Percentiles rank a stretch among this genome's conserved stretches.
Conservation (phyloP, 2,888 invertebrate species). For the Polymixis lichenea region DNA sequence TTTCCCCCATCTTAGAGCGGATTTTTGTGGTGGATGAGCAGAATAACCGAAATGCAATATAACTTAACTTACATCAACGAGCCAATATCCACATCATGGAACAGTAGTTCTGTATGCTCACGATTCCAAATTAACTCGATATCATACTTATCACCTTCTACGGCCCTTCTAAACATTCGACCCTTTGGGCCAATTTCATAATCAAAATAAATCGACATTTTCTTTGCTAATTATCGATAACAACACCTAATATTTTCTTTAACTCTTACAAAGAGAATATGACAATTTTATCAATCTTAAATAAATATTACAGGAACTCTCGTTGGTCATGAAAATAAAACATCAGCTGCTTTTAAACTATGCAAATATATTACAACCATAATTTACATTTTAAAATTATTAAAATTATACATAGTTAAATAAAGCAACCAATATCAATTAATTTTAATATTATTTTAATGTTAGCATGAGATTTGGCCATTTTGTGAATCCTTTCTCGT, state of each 20-base stretch:
- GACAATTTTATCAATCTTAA: neutral
- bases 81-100: constrained; percentile 78
- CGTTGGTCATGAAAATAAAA: constrained; percentile 71
- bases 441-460: constrained; percentile 52
- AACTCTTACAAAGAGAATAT: neutral
- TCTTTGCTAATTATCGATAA: constrained; percentile 2
- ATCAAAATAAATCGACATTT: constrained; percentile 87
- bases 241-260: neutral
- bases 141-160: constrained; percentile 81
- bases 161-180: constrained; percentile 81
- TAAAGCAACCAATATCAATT: constrained; percentile 61
- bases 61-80: constrained; percentile 80
- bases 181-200: constrained; percentile 78
- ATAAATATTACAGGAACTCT: constrained; percentile 60
- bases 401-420: constrained; percentile 71
- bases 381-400: constrained; percentile 80
- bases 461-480: constrained; percentile 48
- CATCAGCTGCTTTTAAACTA: constrained; percentile 73
- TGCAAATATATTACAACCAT: constrained; percentile 85
- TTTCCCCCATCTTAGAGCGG: too few species aligned
- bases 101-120: constrained; percentile 72
- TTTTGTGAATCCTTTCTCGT: constrained; percentile 41
- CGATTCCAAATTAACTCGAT: constrained; percentile 75
- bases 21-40: too few species aligned
- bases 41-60: neutral